A percentile compares a stretch with the other conserved stretches of the same genome.
phyloP scores from a whole-genome alignment of 2,797 vertebrate species.

The Mastacembelus armatus region DNA sequence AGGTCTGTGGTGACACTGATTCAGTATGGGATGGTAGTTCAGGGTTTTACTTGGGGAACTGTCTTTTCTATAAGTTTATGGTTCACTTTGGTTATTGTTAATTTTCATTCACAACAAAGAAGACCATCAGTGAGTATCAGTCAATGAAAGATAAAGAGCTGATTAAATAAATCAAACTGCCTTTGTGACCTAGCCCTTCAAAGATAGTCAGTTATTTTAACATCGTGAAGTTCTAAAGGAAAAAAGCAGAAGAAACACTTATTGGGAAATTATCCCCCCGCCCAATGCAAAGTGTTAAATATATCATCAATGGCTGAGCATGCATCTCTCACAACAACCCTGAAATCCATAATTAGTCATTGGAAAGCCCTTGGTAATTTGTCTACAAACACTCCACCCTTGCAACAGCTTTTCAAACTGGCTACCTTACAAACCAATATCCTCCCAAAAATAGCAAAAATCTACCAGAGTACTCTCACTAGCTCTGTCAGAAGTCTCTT shows the following conservation, averaged over 20 bases:
- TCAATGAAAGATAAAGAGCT: not conserved
- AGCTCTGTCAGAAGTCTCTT: constrained; percentile 28
- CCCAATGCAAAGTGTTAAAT: constrained; percentile 24
- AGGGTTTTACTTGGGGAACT: not conserved
- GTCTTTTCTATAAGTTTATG: not conserved
- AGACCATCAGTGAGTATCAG: not conserved
- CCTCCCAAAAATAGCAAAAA: constrained; percentile 5
- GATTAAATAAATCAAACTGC: not conserved
- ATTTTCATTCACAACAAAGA: no score
- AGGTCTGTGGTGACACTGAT: no score
- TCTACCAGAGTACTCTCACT: not conserved
- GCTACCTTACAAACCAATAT: constrained; percentile 15
- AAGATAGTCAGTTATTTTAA: not conserved
- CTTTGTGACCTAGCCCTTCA: not conserved
- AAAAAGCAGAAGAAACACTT: no score
- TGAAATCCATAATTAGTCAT: not conserved
- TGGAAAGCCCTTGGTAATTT: not conserved
- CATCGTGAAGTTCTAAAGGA: not conserved
- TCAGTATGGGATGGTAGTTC: no score
- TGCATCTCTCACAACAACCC: constrained; percentile 12
- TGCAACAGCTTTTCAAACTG: constrained; percentile 6
- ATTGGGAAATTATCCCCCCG: not conserved
- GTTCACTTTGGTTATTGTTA: not conserved
- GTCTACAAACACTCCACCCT: not conserved
- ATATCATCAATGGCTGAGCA: not conserved